Evolutionary conservation across 2,113 vertebrate species (phyloP), one percentile per base, ranked within the genome.

Genomic region (Cephalopterus ornatus): DNA sequence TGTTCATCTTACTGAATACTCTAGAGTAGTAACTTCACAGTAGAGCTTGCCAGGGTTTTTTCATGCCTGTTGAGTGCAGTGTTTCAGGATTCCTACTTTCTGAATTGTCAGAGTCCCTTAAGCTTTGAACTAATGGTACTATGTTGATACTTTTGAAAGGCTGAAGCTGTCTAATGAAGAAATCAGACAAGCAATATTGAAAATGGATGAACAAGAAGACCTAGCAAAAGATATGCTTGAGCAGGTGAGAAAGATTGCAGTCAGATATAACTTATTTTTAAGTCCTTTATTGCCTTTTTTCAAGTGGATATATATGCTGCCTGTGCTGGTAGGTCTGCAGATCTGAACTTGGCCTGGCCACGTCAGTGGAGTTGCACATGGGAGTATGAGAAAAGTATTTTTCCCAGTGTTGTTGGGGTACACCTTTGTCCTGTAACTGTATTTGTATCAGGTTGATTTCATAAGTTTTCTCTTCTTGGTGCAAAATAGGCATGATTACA

Each of bases 181-280:
- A 98, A 99, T 99, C 94, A 99, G 98, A 93, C 98, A 98, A 85
- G 99, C 99, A 14, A 98, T 99, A 85, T 89, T 99, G 88, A 99
- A 98, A 97, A 99, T 99, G 99, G 99, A 99, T 16, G 99, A 99
- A 92, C 98, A 99, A 92, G 99, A 99, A 95, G 99, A 99, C 93
- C 97, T 99, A 1, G 98, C 99, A 2, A 99, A 99, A 97, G 99
- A 99, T 88, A 99, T 99, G 99, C 97, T 99, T 96, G 99, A 99
- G 84, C 99, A 99, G 99, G 99, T 99, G 77, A 97, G 97, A 73
- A 77, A 59, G 39, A 72, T 86, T 67, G 14, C 67, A 46, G 9
- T 82, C 11, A 27, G 14, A 13, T 81, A 27, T 14, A 67, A 46
- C 33, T 49, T 77, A 46, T 39, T 66, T 59, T 72, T 50, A 61